Evolutionary conservation across 2,113 vertebrate species (phyloP).

Genomic region (Chrysochloris asiatica): DNA sequence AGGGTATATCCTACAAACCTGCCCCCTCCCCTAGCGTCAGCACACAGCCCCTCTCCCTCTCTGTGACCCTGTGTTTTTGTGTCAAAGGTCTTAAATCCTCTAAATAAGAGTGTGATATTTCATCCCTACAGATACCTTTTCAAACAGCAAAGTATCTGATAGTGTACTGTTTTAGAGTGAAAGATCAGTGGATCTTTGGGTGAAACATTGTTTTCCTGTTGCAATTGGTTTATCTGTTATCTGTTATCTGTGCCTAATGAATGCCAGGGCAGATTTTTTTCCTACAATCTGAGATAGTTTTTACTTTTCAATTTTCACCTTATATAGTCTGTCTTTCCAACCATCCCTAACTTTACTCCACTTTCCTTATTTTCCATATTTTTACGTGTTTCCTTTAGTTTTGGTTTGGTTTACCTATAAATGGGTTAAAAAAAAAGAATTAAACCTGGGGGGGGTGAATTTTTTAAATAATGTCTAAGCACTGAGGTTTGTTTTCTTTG

Average conservation of each 20-base stretch:
- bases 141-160: too few relatives aligned
- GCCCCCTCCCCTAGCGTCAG: too few relatives aligned
- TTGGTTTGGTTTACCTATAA: not conserved
- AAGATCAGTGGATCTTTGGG: not conserved
- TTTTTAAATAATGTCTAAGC: not conserved
- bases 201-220: not conserved
- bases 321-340: not conserved
- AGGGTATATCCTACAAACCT: too few relatives aligned
- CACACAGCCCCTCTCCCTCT: too few relatives aligned
- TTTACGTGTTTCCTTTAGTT: not conserved
- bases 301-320: not conserved
- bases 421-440: not conserved
- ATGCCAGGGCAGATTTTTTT: not conserved
- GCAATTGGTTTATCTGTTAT: not conserved
- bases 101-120: not conserved
- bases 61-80: too few relatives aligned
- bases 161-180: not conserved
- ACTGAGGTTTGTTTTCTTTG: not conserved
- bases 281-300: not conserved
- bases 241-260: not conserved
- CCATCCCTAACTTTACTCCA: not conserved
- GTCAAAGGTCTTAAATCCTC: not conserved
- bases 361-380: not conserved
- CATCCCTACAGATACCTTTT: not conserved
- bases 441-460: not conserved